Conservation (phyloP, 1,140 invertebrate species). For the Penaeus japonicus region DNA sequence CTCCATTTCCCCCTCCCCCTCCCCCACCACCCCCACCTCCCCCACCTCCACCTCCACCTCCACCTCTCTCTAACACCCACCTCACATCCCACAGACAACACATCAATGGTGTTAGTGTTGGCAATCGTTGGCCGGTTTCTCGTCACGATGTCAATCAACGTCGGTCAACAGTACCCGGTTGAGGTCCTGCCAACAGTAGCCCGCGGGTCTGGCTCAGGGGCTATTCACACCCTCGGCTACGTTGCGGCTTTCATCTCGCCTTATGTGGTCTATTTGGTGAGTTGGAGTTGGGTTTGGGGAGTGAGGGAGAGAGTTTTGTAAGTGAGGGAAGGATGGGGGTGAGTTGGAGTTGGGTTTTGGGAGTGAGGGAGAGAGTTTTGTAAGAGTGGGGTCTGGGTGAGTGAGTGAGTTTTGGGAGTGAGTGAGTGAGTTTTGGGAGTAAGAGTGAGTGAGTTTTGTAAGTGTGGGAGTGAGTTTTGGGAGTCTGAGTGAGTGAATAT, state of each 20-base stretch:
- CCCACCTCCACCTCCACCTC: too few relatives aligned
- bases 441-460: background rate
- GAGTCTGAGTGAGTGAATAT: background rate
- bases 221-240: constrained; percentile 31
- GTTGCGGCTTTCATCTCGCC: constrained; percentile 15
- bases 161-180: constrained; percentile 32
- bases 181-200: constrained; percentile 48
- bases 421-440: background rate
- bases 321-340: background rate
- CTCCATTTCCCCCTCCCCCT: too few relatives aligned
- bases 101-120: background rate
- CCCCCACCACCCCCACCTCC: background rate
- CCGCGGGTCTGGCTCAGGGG: background rate
- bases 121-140: constrained; percentile 25
- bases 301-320: background rate
- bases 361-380: background rate
- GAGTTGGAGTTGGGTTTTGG: background rate
- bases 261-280: constrained; percentile 39
- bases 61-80: too few relatives aligned
- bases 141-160: constrained; percentile 47
- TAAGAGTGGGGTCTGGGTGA: background rate
- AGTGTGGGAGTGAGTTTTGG: background rate
- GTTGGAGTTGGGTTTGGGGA: background rate
- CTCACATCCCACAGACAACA: background rate
- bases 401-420: background rate